Evolutionary conservation across 2,888 invertebrate genomes (phyloP), one percentile per base, ranked within the genome.

Genomic region (Pristionchus fissidentatus): DNA sequence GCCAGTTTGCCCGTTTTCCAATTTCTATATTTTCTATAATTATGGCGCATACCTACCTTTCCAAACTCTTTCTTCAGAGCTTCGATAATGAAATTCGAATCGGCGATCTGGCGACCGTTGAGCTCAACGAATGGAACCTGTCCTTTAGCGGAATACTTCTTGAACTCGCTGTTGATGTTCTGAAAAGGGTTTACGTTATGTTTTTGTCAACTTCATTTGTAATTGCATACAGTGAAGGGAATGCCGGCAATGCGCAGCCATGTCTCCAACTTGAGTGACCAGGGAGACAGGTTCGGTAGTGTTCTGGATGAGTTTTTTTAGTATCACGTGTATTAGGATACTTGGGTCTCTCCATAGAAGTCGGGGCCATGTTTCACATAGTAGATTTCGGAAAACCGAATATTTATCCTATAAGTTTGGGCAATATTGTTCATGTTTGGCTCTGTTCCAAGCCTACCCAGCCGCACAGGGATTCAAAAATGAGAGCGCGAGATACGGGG

Each of bases 101-200:
- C 97, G 78, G 97, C 95, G 88, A 97, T 95, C 94, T 97, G 97
- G 92, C 96, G 96, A 70, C 97, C 97, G 93, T 98, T 97, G 86
- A 97, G 93, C 93, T 97, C 97, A 89, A 98, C 95, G 94, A 97
- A 98, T 55, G 97, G 98, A 91, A 97, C 94, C 93, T 91, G 91
- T 10, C 90, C 90, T 49, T 88, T 88, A 70, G 84, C 43, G 2
- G 91, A 91, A 49, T 49, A 85, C 83, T 87, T 88, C 43, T 83
- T 86, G 87, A 91, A 89, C 49, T 91, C 87, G 83, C 89, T 91
- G 86, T 84, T 86, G 83, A 91, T 87, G 78, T 90, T 90, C 91
- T 91, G 84, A 26, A 77, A 38, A 13, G 19, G 3, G 62, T 19
- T 49, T 13, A 19, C 13, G 62, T 62, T 29, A 4, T 55, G 55